Evolutionary conservation across 2,888 invertebrate species (phyloP).

Genomic region (Zaprionus obscuricornis): DNA sequence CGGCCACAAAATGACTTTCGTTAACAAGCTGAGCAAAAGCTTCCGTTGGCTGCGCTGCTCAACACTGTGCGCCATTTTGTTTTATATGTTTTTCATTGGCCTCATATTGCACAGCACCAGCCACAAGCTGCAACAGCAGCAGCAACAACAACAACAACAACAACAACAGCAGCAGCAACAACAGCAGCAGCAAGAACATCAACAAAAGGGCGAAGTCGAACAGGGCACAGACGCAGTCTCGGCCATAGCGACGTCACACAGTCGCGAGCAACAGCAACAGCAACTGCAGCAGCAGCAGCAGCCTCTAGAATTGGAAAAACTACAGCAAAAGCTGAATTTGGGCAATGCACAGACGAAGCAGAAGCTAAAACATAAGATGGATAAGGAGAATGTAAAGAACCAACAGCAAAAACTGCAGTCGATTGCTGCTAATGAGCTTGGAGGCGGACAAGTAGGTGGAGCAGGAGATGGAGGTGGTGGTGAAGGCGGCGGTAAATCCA

Average conservation of each 20-base stretch:
- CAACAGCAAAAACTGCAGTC: slow-evolving; percentile 46
- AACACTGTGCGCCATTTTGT: slow-evolving; percentile 85
- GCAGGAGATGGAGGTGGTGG: slow-evolving; percentile 23
- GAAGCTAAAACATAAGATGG: slow-evolving; percentile 6
- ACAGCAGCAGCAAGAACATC: slow-evolving; percentile 31
- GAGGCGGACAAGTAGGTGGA: slow-evolving; percentile 22
- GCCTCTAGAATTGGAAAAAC: too few species aligned
- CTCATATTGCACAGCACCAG: slow-evolving; percentile 84
- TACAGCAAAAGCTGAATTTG: slow-evolving; percentile 50
- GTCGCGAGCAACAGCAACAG: slow-evolving; percentile 37
- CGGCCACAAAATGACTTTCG: slow-evolving; percentile 76
- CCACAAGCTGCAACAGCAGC: slow-evolving; percentile 75
- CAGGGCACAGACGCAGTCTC: slow-evolving; percentile 22
- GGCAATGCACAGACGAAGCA: slow-evolving; percentile 30
- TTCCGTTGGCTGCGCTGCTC: slow-evolving; percentile 84
- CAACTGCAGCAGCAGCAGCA: slow-evolving; percentile 37
- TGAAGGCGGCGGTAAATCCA: slow-evolving; percentile 31
- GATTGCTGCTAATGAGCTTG: slow-evolving; percentile 47
- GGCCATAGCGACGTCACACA: slow-evolving; percentile 48
- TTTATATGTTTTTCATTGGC: slow-evolving; percentile 85
- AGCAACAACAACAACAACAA: slow-evolving; percentile 40
- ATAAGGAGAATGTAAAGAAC: slow-evolving; percentile 6
- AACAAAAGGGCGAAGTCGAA: slow-evolving; percentile 27
- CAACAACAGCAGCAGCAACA: slow-evolving; percentile 35
- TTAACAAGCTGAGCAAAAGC: slow-evolving; percentile 81